Evolutionary conservation across 2,888 invertebrate genomes (phyloP), one percentile per base, ranked within the genome.

Genomic region (Scelioninae gen. 1): DNA sequence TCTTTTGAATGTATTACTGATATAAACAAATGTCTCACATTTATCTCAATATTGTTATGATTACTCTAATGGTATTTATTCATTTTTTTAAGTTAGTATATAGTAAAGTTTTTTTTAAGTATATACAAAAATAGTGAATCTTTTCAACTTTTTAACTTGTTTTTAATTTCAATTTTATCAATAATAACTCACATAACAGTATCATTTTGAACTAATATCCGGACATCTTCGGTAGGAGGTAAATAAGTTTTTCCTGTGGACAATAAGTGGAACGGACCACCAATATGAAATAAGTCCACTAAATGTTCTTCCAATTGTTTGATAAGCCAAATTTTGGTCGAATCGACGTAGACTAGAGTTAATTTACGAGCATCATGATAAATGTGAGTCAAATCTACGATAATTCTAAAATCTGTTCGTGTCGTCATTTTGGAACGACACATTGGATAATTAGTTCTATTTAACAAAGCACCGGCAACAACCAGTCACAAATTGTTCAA

Each of bases 221-320:
- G 66, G 15, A 91, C 87, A 77, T 93, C 92, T 79, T 92, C 92
- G 13, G 82, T 87, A 1, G 91, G 88, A 2, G 93, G 92, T 49
- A 80, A 82, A 84, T 90, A 91, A 49, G 89, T 89, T 13, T 86
- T 86, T 3, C 89, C 87, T 16, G 88, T 84, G 16, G 85, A 85
- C 15, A 91, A 66, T 13, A 92, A 86, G 69, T 93, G 89, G 83
- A 92, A 92, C 0, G 91, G 89, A 74, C 90, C 88, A n/a, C 80
- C 47, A n/a, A 93, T 89, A 9, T 83, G 69, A 62, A 93, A 92
- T 6, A 92, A 56, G 11, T 89, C 86, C 6, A 80, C 76, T 34
- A 93, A 88, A 56, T 92, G 92, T 5, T 89, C 81, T 53, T 90
- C 87, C 1, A 93, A 71, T 31, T 92, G 89, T 29, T 81, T 69